Conservation (phyloP, 2,797 vertebrate genomes). For the Moxostoma hubbsi region DNA sequence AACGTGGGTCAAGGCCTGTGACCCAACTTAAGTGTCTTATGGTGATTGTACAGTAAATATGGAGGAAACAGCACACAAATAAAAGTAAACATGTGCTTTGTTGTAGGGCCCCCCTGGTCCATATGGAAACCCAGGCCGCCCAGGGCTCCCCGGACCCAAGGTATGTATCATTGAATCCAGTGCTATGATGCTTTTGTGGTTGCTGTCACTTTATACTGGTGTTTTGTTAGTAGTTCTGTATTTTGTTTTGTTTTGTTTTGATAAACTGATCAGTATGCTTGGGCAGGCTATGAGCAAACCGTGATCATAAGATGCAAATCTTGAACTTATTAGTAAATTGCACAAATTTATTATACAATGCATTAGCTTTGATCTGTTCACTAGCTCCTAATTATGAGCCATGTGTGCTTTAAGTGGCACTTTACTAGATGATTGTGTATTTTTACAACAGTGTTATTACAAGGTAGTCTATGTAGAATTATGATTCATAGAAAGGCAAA, state of each 20-base stretch:
- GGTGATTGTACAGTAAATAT: constrained; percentile 43
- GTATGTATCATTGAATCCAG: constrained; percentile 70
- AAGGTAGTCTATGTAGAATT: not conserved
- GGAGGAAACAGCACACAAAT: constrained; percentile 20
- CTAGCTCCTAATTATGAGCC: not conserved
- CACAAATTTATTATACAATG: constrained; percentile 14
- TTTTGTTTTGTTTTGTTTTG: not conserved
- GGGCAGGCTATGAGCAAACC: not conserved
- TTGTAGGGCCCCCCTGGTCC: constrained; percentile 90
- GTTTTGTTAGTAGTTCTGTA: not conserved
- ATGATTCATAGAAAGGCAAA: not conserved
- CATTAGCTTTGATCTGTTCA: constrained; percentile 27
- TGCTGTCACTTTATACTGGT: not conserved
- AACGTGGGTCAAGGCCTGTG: constrained; percentile 44
- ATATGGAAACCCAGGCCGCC: constrained; percentile 91
- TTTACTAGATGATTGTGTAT: not conserved
- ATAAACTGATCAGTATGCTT: not conserved
- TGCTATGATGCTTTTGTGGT: not conserved
- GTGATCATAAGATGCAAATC: not conserved
- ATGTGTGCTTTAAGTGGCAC: not conserved
- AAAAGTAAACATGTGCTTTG: constrained; percentile 60
- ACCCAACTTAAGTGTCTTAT: constrained; percentile 24
- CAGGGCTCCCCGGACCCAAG: constrained; percentile 87
- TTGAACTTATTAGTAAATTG: constrained; percentile 17
- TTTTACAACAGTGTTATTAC: not conserved